Conservation (phyloP, 1,140 invertebrate species). For the Bombus sibiricus region DNA sequence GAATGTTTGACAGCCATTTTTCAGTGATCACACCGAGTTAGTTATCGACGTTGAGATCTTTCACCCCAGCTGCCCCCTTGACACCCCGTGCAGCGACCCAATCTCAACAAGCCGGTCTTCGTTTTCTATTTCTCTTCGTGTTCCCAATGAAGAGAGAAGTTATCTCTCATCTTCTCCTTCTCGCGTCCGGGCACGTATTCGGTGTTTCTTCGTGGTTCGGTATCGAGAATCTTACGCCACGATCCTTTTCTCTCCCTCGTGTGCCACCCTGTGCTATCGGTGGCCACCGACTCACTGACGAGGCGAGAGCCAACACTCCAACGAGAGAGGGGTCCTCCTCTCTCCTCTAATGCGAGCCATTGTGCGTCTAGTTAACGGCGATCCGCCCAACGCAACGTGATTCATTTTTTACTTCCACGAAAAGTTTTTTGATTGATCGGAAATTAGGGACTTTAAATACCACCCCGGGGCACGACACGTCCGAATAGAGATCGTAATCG, state of each 20-base stretch:
- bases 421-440: constrained; percentile 80
- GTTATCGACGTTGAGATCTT: constrained; percentile 79
- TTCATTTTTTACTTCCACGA: constrained; percentile 76
- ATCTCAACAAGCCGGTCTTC: constrained; percentile 74
- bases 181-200: constrained; percentile 27
- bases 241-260: constrained; percentile 5
- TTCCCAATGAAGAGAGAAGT: constrained; percentile 74
- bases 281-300: constrained; percentile 59
- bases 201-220: constrained; percentile 22
- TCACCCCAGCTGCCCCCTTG: constrained; percentile 59
- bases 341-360: constrained; percentile 73
- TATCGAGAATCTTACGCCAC: constrained; percentile 62
- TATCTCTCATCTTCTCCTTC: constrained; percentile 75
- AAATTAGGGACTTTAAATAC: constrained; percentile 81
- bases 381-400: constrained; percentile 74
- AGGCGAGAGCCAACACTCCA: constrained; percentile 23
- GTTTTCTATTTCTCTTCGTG: constrained; percentile 75
- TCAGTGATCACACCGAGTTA: constrained; percentile 80
- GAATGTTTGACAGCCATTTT: constrained; percentile 83
- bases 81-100: constrained; percentile 64
- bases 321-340: constrained; percentile 24
- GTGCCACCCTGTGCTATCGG: constrained; percentile 39
- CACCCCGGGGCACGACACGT: constrained; percentile 78
- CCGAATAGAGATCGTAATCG: constrained; percentile 79
- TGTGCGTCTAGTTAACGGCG: constrained; percentile 79